Percentiles rank a stretch among this genome's conserved stretches.
These are phyloP conservation scores for Ophioninae sp. DNA, from an alignment of 2,888 invertebrate species.

Conservation along the genomic window DNA sequence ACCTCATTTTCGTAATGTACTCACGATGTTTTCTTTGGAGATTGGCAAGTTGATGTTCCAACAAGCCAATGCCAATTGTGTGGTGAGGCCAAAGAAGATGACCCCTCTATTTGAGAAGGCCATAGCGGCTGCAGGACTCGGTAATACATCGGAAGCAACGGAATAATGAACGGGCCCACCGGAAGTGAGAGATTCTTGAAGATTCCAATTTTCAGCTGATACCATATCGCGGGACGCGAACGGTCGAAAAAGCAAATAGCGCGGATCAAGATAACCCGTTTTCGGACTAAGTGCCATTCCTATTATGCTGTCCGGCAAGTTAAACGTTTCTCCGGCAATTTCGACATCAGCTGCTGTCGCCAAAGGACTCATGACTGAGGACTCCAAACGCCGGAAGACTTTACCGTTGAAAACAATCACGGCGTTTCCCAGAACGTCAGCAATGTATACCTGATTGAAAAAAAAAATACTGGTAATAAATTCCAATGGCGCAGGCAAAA, in stretches of 20 bases:
- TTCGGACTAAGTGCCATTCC: constrained; percentile 85
- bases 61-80: constrained; percentile 72
- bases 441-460: constrained; percentile 66
- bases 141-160: constrained; percentile 53
- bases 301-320: constrained; percentile 86
- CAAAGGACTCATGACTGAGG: constrained; percentile 60
- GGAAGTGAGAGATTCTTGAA: constrained; percentile 44
- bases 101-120: constrained; percentile 76
- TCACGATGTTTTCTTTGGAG: constrained; percentile 70
- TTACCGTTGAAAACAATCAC: constrained; percentile 64
- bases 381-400: constrained; percentile 65
- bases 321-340: constrained; percentile 83
- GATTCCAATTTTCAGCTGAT: constrained; percentile 32
- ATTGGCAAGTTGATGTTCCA: constrained; percentile 75
- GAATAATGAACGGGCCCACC: constrained; percentile 57
- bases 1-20: constrained; percentile 9
- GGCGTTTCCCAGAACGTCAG: constrained; percentile 66
- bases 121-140: constrained; percentile 65
- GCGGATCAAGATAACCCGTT: constrained; percentile 13
- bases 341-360: constrained; percentile 55
- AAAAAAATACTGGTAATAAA: neutral
- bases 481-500: neutral
- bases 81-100: constrained; percentile 72
- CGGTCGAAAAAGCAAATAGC: constrained; percentile 67
- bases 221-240: constrained; percentile 68